Percentiles rank a stretch among this genome's conserved stretches.
Evolutionary conservation across 2,888 invertebrate genomes (phyloP).

Genomic region (Xanthorhoe spadicearia): DNA sequence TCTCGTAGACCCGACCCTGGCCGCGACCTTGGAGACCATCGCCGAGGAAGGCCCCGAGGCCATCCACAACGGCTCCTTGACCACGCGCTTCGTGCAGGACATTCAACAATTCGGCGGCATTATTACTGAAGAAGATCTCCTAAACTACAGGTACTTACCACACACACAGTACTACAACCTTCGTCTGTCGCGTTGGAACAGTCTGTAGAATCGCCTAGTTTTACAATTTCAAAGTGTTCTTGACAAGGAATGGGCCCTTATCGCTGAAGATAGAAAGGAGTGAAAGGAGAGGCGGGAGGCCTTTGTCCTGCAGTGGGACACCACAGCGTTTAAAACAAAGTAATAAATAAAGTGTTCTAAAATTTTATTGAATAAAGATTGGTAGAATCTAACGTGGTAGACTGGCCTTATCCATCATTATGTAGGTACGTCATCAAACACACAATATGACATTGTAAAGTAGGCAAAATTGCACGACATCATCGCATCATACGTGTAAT

Average conservation of each 20-base stretch:
- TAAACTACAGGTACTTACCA: conserved; percentile 85
- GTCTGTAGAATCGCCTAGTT: too few species aligned
- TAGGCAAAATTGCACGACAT: background rate
- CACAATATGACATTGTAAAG: background rate
- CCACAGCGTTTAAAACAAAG: too few species aligned
- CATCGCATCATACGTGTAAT: background rate
- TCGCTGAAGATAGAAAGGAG: too few species aligned
- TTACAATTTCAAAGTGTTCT: too few species aligned
- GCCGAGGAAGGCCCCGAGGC: conserved; percentile 88
- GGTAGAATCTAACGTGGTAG: too few species aligned
- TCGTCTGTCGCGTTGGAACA: too few species aligned
- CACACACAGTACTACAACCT: too few species aligned
- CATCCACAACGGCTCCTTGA: conserved; percentile 91
- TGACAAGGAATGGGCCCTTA: too few species aligned
- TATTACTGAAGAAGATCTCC: conserved; percentile 91
- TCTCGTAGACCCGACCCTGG: conserved; percentile 87
- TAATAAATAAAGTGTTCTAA: too few species aligned
- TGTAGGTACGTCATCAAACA: background rate
- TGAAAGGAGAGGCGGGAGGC: too few species aligned
- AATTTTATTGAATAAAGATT: too few species aligned
- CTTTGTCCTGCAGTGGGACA: too few species aligned
- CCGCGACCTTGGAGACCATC: conserved; percentile 88
- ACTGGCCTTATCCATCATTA: background rate
- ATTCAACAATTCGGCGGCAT: conserved; percentile 89
- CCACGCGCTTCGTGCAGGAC: conserved; percentile 87